Percentiles rank a stretch among this genome's conserved stretches.
phyloP scores from a whole-genome alignment of 2,113 vertebrate genomes.

The Pelodiscus sinensis region DNA sequence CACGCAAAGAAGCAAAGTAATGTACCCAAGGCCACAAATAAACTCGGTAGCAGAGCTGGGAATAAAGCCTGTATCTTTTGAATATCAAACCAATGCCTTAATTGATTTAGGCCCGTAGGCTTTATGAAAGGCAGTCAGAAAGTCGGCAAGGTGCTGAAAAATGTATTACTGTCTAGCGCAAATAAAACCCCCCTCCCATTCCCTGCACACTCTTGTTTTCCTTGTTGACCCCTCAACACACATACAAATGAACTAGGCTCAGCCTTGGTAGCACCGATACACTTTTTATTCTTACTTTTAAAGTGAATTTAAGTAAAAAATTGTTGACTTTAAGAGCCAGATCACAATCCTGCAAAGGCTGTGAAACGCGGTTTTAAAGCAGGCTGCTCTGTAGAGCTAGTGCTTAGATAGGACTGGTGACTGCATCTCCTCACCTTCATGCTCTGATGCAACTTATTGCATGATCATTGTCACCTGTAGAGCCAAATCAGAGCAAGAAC shows the following conservation, averaged over 20 bases:
- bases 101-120: neutral
- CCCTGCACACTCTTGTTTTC: neutral
- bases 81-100: neutral
- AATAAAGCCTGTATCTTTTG: neutral
- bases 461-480: neutral
- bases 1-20: neutral
- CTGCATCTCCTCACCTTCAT: neutral
- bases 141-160: neutral
- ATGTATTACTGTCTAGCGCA: neutral
- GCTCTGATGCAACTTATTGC: neutral
- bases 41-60: neutral
- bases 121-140: neutral
- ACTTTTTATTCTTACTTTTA: neutral
- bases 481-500: neutral
- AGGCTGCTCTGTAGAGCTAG: neutral
- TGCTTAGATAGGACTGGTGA: neutral
- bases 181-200: neutral
- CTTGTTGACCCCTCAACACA: neutral
- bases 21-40: neutral
- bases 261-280: neutral
- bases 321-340: neutral
- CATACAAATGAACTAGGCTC: neutral
- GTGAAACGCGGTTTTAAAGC: neutral
- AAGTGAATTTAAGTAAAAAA: neutral
- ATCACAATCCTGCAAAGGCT: neutral